Evolutionary conservation across 1,140 invertebrate genomes (phyloP), one percentile per base, ranked within the genome.

Genomic region (Euwallacea similis): DNA sequence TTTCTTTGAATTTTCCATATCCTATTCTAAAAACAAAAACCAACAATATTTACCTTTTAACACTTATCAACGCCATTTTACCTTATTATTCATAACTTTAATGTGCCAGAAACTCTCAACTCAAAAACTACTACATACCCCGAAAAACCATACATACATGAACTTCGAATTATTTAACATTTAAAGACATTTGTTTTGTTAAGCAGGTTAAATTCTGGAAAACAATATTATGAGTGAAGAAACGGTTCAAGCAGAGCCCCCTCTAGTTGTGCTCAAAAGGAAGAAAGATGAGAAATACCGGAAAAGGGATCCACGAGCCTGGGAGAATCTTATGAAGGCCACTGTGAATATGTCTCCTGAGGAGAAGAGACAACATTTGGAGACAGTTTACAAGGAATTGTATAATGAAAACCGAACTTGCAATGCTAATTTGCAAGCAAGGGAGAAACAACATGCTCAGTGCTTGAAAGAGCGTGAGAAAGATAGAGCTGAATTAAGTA

Each of bases 391-490:
- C 81, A 84, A 88, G 41, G 91, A 95, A 76, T 82, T 90, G 7
- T 85, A 90, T n/a, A 92, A 94, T 77, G 92, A 93, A 58, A 90
- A 90, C 78, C 85, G 87, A 70, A 16, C 16, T 16, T 15, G 21
- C 8, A 10, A 11, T 9, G 13, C 41, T 0, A 87, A 88, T 66
- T 76, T 91, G 47, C 89, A 91, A 74, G 84, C 88, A 55, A 82
- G 87, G 16, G 89, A 93, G 72, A 92, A 91, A 72, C 85, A 87
- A 69, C 83, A 87, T 66, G 81, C 83, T 15, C 78, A 86, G 76
- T 80, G 92, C 42, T 83, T 87, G 46, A 88, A 89, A 72, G 93
- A 96, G 76, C 94, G 93, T 78, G 93, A 95, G 75, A 90, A 93
- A 75, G 80, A 94, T 42, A 90, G 94, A 79, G 84, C 88, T 43